Evolutionary conservation across 1,140 invertebrate genomes (phyloP).

Genomic region (Drosophila pachea): DNA sequence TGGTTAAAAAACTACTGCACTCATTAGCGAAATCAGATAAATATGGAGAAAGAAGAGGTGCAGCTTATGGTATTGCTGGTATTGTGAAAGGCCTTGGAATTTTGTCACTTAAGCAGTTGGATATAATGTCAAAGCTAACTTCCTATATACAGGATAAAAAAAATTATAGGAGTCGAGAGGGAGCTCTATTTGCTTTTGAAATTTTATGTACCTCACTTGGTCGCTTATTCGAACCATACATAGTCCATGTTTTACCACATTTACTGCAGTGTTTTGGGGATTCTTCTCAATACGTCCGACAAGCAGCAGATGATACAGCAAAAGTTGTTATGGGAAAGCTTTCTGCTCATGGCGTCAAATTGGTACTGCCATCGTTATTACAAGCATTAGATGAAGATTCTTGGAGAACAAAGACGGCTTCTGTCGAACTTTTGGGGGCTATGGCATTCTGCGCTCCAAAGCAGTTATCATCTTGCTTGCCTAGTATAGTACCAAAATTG

Average conservation of each 20-base stretch:
- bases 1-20: constrained; percentile 93
- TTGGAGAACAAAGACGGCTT: constrained; percentile 98
- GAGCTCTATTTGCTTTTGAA: constrained; percentile 98
- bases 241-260: constrained; percentile 97
- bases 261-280: constrained; percentile 98
- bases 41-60: constrained; percentile 93
- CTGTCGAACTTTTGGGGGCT: constrained; percentile 96
- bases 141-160: constrained; percentile 98
- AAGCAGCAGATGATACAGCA: constrained; percentile 96
- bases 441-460: constrained; percentile 99
- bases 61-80: constrained; percentile 93
- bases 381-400: constrained; percentile 97
- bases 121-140: constrained; percentile 96
- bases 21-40: constrained; percentile 95
- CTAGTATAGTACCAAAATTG: constrained; percentile 98
- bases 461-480: constrained; percentile 97
- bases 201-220: constrained; percentile 97
- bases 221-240: constrained; percentile 98
- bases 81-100: constrained; percentile 98
- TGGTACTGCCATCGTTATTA: constrained; percentile 94
- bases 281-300: constrained; percentile 91
- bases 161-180: constrained; percentile 95
- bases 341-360: constrained; percentile 97
- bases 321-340: constrained; percentile 98
- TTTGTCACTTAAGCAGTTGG: constrained; percentile 94